phyloP scores from a whole-genome alignment of 2,113 vertebrate species.

The Hemichromis elongatus region DNA sequence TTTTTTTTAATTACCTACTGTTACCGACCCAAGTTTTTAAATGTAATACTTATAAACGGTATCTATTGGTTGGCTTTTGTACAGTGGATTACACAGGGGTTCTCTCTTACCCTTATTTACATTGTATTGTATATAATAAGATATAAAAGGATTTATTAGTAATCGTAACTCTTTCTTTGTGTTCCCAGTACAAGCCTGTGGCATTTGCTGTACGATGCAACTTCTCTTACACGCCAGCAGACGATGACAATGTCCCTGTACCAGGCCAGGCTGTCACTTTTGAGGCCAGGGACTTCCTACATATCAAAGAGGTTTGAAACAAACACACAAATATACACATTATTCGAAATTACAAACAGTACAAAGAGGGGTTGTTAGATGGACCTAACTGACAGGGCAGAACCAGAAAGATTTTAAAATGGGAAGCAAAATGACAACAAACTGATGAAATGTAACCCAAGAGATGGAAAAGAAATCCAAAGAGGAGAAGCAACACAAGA shows the following conservation, averaged over 20 bases:
- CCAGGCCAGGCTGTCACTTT: constrained; percentile 94
- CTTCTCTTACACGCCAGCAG: constrained; percentile 91
- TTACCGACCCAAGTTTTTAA: background rate
- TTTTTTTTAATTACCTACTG: background rate
- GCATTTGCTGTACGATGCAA: constrained; percentile 98
- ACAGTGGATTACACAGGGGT: background rate
- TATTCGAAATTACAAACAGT: background rate
- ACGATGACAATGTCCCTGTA: constrained; percentile 93
- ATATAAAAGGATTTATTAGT: background rate
- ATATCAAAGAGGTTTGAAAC: constrained; percentile 92
- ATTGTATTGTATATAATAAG: background rate
- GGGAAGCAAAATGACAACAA: background rate
- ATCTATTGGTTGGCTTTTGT: background rate
- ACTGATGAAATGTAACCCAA: background rate
- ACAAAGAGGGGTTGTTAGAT: background rate
- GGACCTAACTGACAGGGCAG: background rate
- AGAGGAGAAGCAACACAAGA: background rate
- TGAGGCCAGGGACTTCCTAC: constrained; percentile 96
- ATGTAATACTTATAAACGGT: background rate
- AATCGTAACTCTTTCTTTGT: constrained; percentile 4
- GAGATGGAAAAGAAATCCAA: background rate
- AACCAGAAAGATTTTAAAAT: background rate
- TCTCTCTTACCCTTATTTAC: rapidly evolving
- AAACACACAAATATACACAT: background rate
- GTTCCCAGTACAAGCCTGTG: constrained; percentile 88